These are phyloP conservation scores for Danio tinwini DNA, from an alignment of 2,797 vertebrate species.

Conservation along the genomic window DNA sequence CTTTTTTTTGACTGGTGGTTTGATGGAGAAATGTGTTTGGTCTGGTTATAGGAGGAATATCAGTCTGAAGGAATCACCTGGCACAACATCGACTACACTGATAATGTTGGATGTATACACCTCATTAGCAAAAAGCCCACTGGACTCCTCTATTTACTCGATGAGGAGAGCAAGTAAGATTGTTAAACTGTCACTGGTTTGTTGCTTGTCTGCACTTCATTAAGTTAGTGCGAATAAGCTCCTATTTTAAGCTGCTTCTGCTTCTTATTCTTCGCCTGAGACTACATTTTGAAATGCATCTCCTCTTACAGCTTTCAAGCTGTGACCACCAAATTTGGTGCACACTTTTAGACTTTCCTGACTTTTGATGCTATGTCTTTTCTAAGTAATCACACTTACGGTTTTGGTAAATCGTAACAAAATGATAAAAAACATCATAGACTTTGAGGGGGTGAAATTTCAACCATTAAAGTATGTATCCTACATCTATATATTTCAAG, in stretches of 20 bases:
- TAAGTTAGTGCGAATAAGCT: neutral
- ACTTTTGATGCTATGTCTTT: neutral
- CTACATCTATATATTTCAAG: no score
- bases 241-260: no score
- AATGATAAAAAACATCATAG: no score
- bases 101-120: constrained; percentile 95
- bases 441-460: no score
- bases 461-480: no score
- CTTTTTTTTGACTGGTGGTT: no score
- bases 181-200: neutral
- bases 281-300: no score
- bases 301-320: neutral
- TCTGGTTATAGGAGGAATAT: constrained; percentile 88
- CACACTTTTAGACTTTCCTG: neutral
- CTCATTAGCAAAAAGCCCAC: constrained; percentile 99
- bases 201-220: neutral
- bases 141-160: constrained; percentile 93
- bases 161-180: constrained; percentile 99
- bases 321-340: neutral
- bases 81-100: constrained; percentile 98
- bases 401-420: no score
- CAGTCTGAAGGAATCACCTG: constrained; percentile 96
- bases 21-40: neutral
- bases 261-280: no score
- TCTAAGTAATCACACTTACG: no score